Percentiles rank a stretch among this genome's conserved stretches.
These are phyloP conservation scores for Delia radicum DNA, from an alignment of 1,140 invertebrate genomes.

Conservation along the genomic window DNA sequence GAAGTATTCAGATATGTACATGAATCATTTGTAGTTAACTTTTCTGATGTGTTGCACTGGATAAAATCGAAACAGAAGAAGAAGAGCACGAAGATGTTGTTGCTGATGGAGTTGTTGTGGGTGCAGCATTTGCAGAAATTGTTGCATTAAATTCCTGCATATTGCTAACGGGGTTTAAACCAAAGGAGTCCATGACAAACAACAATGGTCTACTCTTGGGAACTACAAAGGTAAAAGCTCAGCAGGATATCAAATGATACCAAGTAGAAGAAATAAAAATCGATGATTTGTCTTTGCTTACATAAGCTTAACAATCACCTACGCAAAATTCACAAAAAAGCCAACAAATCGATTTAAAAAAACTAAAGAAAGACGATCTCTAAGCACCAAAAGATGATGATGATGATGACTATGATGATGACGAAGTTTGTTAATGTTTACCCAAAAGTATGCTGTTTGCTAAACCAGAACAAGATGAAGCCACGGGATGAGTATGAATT, in stretches of 20 bases:
- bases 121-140: slow-evolving; percentile 25
- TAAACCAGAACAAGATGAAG: slow-evolving; percentile 12
- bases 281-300: not conserved
- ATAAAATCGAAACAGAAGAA: not conserved
- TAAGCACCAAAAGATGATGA: not conserved
- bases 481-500: slow-evolving; percentile 48
- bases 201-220: not conserved
- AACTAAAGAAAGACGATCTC: not conserved
- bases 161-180: slow-evolving; percentile 1
- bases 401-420: not conserved
- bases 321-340: not conserved
- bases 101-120: slow-evolving; percentile 5
- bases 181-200: slow-evolving; percentile 5
- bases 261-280: not conserved
- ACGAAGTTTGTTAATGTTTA: not conserved
- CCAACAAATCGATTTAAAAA: not conserved
- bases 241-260: slow-evolving; percentile 10
- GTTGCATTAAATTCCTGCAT: slow-evolving; percentile 23
- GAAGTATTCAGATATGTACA: not conserved
- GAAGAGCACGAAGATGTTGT: slow-evolving; percentile 26
- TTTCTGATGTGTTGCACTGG: slow-evolving; percentile 33
- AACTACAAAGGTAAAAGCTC: not conserved
- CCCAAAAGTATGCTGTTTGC: not conserved
- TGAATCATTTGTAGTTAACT: slow-evolving; percentile 17
- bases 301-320: not conserved